These are phyloP conservation scores for Megaceryle maxima DNA, from an alignment of 2,113 vertebrate genomes.

Conservation along the genomic window DNA sequence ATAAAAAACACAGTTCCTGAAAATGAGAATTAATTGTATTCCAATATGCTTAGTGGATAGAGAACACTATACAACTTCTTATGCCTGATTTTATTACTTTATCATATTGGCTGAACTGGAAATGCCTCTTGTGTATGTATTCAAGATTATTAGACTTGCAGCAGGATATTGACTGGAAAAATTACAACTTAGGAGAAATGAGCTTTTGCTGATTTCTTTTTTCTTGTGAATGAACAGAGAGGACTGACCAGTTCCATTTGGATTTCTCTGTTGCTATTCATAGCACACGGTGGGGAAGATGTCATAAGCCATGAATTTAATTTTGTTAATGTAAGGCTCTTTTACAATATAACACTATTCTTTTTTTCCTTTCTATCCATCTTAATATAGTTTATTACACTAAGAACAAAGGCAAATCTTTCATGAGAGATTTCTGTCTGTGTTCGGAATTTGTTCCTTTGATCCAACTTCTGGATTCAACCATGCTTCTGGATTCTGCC, in stretches of 20 bases:
- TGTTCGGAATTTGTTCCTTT: neutral
- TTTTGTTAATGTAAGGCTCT: neutral
- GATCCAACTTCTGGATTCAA: neutral
- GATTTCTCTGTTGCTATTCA: neutral
- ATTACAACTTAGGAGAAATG: neutral
- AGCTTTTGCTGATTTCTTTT: neutral
- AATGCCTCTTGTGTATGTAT: neutral
- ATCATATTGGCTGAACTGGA: neutral
- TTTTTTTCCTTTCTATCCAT: neutral
- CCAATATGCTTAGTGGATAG: neutral
- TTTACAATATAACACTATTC: neutral
- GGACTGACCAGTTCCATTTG: neutral
- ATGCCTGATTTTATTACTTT: slow-evolving; percentile 10
- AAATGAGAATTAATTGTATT: slow-evolving; percentile 44
- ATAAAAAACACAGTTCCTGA: neutral
- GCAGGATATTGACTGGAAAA: slow-evolving; percentile 23
- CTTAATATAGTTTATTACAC: neutral
- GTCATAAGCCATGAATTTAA: neutral
- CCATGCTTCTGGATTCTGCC: neutral
- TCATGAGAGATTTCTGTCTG: neutral
- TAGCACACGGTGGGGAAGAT: neutral
- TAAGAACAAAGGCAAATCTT: neutral
- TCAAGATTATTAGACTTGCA: slow-evolving; percentile 1
- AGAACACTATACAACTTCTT: neutral
- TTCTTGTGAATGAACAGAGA: neutral